Evolutionary conservation across 1,140 invertebrate species (phyloP).

Genomic region (Panagrolaimus sp.): DNA sequence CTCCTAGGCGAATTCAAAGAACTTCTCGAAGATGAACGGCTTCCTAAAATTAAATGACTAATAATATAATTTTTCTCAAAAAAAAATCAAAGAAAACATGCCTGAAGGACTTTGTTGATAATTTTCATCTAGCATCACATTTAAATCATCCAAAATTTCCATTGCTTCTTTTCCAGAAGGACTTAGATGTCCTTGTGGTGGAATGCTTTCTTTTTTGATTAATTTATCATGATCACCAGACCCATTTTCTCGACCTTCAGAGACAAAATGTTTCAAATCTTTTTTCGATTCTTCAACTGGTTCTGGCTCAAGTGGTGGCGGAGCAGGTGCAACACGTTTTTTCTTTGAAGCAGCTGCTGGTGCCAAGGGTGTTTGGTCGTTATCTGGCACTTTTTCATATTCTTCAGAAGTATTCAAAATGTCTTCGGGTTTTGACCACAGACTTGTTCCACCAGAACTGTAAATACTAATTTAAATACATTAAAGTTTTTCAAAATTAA

Average conservation of each 20-base stretch:
- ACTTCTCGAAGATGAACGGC: neutral
- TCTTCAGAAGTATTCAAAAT: slow-evolving; percentile 8
- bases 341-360: neutral
- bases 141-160: slow-evolving; percentile 51
- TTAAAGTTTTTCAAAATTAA: no score
- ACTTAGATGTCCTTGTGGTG: slow-evolving; percentile 6
- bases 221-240: no score
- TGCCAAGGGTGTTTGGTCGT: neutral
- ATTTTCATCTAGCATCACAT: slow-evolving; percentile 38
- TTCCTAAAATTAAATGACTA: neutral
- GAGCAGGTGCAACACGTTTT: slow-evolving; percentile 6
- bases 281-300: neutral
- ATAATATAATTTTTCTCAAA: no score
- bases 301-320: neutral
- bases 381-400: neutral
- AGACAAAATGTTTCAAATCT: neutral
- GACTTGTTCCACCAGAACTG: slow-evolving; percentile 1
- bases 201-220: no score
- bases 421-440: neutral
- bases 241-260: neutral
- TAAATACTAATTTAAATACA: neutral
- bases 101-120: slow-evolving; percentile 3
- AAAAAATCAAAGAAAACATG: neutral
- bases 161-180: slow-evolving; percentile 43
- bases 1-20: neutral